Conservation (phyloP, 2,888 invertebrate species). For the Amiota mariae region DNA sequence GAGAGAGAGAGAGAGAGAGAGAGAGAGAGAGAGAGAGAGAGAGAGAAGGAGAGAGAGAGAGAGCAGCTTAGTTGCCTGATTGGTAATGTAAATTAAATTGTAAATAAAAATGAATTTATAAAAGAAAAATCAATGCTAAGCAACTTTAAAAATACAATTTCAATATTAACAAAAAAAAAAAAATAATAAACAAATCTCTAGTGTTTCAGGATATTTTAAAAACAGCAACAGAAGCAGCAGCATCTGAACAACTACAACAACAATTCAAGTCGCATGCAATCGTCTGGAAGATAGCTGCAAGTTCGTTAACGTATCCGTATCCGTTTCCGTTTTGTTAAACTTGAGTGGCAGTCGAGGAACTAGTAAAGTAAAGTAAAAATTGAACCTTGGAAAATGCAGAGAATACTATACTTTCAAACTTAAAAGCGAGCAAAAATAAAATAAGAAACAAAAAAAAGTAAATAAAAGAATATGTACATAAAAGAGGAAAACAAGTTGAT, state of each 20-base stretch:
- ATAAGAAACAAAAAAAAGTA: slow-evolving; percentile 3
- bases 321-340: slow-evolving; percentile 53
- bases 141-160: too few species aligned
- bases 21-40: too few species aligned
- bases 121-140: too few species aligned
- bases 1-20: too few species aligned
- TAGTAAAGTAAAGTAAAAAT: background rate
- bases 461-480: slow-evolving; percentile 1
- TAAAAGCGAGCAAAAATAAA: background rate
- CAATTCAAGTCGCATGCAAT: slow-evolving; percentile 35
- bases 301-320: slow-evolving; percentile 53
- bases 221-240: background rate
- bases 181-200: too few species aligned
- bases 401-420: background rate
- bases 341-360: slow-evolving; percentile 35
- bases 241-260: background rate
- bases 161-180: too few species aligned
- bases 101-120: too few species aligned
- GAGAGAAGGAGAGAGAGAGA: too few species aligned
- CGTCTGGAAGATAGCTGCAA: slow-evolving; percentile 51
- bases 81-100: too few species aligned
- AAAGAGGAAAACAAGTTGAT: slow-evolving; percentile 32
- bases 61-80: too few species aligned
- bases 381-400: background rate
- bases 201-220: too few species aligned